Evolutionary conservation across 2,888 invertebrate genomes (phyloP).

Genomic region (Temnothorax rugatulus): DNA sequence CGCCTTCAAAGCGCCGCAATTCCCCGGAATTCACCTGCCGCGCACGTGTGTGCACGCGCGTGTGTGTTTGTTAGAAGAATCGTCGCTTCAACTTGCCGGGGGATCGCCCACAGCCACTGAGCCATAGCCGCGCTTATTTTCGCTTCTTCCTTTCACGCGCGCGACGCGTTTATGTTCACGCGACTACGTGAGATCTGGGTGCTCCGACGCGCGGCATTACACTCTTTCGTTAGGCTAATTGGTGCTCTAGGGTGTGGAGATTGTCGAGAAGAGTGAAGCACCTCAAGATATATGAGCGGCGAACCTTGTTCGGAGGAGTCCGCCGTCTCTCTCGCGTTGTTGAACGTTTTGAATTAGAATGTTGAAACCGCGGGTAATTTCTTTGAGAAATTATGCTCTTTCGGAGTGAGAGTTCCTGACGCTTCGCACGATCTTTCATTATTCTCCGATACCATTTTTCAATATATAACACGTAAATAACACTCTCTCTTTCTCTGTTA

Average conservation of each 20-base stretch:
- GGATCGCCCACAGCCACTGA: background rate
- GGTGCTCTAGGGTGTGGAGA: slow-evolving; percentile 36
- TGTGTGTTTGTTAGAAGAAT: background rate
- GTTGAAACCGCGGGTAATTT: slow-evolving; percentile 13
- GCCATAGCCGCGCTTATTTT: background rate
- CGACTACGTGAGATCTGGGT: slow-evolving; percentile 23
- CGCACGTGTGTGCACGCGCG: background rate
- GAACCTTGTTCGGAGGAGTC: background rate
- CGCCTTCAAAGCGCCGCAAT: slow-evolving; percentile 59
- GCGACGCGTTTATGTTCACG: slow-evolving; percentile 37
- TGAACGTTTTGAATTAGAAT: slow-evolving; percentile 29
- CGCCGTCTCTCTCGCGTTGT: slow-evolving; percentile 29
- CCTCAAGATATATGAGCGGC: background rate
- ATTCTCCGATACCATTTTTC: background rate
- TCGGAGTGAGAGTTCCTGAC: background rate
- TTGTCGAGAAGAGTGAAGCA: slow-evolving; percentile 18
- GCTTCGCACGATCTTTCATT: background rate
- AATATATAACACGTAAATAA: background rate
- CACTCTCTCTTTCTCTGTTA: background rate
- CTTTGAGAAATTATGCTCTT: background rate
- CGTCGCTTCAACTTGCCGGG: slow-evolving; percentile 11
- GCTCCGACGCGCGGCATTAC: slow-evolving; percentile 11
- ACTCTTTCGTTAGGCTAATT: slow-evolving; percentile 42
- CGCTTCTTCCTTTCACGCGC: slow-evolving; percentile 6
- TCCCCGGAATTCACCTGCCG: slow-evolving; percentile 71